Conservation (phyloP, 2,797 vertebrate genomes). For the Hephaestus fuliginosus region DNA sequence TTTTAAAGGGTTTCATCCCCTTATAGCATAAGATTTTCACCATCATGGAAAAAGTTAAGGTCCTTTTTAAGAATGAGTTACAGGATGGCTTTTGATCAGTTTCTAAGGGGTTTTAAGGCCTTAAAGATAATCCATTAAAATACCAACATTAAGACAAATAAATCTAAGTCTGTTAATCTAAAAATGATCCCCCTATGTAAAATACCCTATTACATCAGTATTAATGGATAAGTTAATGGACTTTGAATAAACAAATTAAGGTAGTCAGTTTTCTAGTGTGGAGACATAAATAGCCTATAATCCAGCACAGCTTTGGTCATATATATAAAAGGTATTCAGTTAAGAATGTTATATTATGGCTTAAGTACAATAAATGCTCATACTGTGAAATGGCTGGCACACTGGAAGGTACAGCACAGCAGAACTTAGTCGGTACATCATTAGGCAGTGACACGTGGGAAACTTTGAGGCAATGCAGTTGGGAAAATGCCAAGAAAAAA, state of each 20-base stretch:
- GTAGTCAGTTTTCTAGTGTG: not conserved
- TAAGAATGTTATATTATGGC: constrained; percentile 49
- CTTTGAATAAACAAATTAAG: not conserved
- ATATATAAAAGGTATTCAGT: constrained; percentile 34
- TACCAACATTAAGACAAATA: not conserved
- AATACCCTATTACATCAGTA: not conserved
- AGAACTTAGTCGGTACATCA: constrained; percentile 46
- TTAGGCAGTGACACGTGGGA: constrained; percentile 6
- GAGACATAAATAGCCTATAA: constrained; percentile 4
- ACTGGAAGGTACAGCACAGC: constrained; percentile 74
- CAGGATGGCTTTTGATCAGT: not conserved
- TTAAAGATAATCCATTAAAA: not conserved
- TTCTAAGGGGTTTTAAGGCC: not conserved
- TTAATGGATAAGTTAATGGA: not conserved
- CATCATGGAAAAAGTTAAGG: not conserved
- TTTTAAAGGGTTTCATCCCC: not conserved
- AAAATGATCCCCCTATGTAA: not conserved
- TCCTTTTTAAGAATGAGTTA: not conserved
- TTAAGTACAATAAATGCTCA: constrained; percentile 33
- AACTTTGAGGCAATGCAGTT: constrained; percentile 3
- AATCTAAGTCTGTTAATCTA: not conserved
- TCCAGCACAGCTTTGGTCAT: constrained; percentile 58
- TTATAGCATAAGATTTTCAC: not conserved
- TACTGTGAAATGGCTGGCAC: constrained; percentile 28
- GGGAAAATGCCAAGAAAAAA: not conserved